Evolutionary conservation across 2,113 vertebrate genomes (phyloP).

Genomic region (Ictidomys tridecemlineatus): DNA sequence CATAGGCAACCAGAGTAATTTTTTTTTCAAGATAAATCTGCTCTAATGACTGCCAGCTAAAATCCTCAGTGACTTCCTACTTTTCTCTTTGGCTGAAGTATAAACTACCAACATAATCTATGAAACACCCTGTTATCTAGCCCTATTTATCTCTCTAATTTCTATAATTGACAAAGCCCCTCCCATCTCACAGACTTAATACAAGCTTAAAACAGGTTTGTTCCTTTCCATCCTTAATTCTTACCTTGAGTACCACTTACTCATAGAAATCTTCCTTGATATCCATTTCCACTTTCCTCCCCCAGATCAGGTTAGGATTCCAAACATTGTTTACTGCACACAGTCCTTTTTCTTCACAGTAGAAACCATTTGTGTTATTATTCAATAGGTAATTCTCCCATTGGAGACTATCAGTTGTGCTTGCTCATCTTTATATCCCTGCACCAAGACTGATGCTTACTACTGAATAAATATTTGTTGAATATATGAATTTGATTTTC

Average conservation of each 20-base stretch:
- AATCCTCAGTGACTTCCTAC: background rate
- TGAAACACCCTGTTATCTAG: background rate
- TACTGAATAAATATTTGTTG: background rate
- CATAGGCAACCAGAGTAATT: background rate
- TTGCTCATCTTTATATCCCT: background rate
- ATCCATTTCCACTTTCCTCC: background rate
- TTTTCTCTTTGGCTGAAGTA: background rate
- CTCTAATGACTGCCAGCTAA: background rate
- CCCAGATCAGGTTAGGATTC: background rate
- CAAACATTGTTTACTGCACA: background rate
- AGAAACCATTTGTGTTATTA: slow-evolving; percentile 33
- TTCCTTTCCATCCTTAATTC: background rate
- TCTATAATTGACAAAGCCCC: background rate
- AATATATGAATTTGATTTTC: background rate
- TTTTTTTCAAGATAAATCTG: background rate
- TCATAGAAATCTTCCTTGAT: background rate
- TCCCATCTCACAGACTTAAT: background rate
- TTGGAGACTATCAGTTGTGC: background rate
- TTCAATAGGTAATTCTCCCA: background rate
- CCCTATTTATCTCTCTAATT: background rate
- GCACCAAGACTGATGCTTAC: background rate
- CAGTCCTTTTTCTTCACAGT: background rate
- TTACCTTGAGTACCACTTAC: background rate
- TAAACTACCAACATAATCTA: background rate
- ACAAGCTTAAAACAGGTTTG: slow-evolving; percentile 20